Evolutionary conservation across 2,113 vertebrate genomes (phyloP).

Genomic region (Microtus pennsylvanicus): DNA sequence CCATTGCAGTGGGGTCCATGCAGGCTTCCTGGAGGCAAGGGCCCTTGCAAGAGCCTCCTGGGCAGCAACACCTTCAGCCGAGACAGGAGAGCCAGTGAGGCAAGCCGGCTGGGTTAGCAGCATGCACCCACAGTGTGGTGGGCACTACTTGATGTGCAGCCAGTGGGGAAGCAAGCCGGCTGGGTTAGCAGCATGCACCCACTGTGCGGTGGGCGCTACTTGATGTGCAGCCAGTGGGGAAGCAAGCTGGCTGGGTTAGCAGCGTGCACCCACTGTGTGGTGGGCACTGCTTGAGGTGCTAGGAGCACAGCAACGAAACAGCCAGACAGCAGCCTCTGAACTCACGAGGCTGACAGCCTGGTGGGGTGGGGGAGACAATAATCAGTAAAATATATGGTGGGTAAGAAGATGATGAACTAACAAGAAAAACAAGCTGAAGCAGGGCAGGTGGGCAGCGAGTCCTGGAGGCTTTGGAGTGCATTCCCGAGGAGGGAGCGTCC

Average conservation of each 20-base stretch:
- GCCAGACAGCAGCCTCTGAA: not conserved
- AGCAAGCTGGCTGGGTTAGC: no score
- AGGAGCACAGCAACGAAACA: not conserved
- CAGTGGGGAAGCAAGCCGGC: no score
- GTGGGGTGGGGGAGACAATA: not conserved
- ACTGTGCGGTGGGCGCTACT: no score
- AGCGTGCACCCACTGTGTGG: not conserved
- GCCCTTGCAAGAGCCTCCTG: not conserved
- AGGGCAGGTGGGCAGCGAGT: not conserved
- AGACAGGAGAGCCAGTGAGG: not conserved
- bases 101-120: not conserved
- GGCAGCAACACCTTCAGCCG: not conserved
- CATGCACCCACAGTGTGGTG: no score
- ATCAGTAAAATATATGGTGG: not conserved
- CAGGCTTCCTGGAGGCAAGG: not conserved
- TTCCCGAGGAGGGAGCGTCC: not conserved
- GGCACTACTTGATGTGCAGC: no score
- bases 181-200: no score
- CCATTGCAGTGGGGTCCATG: not conserved
- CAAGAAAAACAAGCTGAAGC: not conserved
- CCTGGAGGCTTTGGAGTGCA: not conserved
- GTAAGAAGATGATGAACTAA: not conserved
- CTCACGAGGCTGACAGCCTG: not conserved
- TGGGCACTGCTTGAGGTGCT: not conserved
- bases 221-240: no score